phyloP scores from a whole-genome alignment of 2,888 invertebrate genomes.

The Odontocerum albicorne region DNA sequence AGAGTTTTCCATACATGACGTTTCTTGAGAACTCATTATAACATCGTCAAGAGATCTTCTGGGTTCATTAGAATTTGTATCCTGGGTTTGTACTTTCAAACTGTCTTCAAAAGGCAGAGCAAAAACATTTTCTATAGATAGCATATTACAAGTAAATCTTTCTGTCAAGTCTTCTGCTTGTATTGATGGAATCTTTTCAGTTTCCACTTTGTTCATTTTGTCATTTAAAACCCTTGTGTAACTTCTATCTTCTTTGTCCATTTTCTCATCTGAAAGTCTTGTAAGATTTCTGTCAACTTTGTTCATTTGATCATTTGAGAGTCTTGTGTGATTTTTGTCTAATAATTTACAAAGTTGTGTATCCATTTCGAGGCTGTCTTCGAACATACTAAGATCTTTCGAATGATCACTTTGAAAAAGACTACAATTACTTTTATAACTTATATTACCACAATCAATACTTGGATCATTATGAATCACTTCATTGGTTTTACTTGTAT shows the following conservation, averaged over 20 bases:
- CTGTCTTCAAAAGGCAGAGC: slow-evolving; percentile 15
- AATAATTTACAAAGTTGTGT: slow-evolving; percentile 53
- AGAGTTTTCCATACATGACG: slow-evolving; percentile 27
- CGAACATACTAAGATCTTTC: slow-evolving; percentile 59
- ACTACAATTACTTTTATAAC: slow-evolving; percentile 23
- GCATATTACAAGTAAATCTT: too few species aligned
- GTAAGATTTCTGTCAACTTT: too few species aligned
- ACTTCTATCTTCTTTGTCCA: too few species aligned
- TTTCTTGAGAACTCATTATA: slow-evolving; percentile 42
- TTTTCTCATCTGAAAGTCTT: too few species aligned
- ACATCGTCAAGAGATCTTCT: slow-evolving; percentile 18
- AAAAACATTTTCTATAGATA: slow-evolving; percentile 19
- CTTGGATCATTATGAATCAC: too few species aligned
- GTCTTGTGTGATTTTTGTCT: slow-evolving; percentile 42
- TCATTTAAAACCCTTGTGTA: too few species aligned
- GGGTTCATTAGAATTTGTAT: slow-evolving; percentile 17
- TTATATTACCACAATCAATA: slow-evolving; percentile 1
- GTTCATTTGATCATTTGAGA: too few species aligned
- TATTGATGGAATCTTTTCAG: too few species aligned
- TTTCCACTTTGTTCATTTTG: too few species aligned
- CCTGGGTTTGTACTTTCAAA: not conserved
- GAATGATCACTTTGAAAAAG: slow-evolving; percentile 42
- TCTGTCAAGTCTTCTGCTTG: too few species aligned
- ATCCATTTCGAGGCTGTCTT: slow-evolving; percentile 59
- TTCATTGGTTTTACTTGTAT: not conserved